Conservation (phyloP, 2,797 vertebrate genomes). For the Pipistrellus kuhlii region DNA sequence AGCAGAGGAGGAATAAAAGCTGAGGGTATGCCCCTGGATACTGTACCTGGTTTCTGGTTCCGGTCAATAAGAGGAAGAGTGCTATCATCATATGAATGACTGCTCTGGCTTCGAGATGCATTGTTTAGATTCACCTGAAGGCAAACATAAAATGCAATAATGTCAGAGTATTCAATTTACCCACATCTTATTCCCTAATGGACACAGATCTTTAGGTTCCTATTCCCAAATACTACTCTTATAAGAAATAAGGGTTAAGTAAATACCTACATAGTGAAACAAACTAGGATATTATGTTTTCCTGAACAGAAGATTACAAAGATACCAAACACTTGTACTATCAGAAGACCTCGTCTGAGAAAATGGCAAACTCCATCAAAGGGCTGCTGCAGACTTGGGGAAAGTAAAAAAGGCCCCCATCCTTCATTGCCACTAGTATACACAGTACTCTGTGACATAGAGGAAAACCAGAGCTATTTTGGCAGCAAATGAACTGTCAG, state of each 20-base stretch:
- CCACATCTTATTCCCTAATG: not conserved
- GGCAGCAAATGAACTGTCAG: not conserved
- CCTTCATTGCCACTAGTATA: not conserved
- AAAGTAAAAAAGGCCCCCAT: not conserved
- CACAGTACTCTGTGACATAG: not conserved
- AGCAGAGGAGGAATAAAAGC: not conserved
- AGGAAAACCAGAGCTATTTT: not conserved
- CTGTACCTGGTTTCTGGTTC: conserved; percentile 90
- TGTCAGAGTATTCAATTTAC: not conserved
- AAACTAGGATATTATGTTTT: not conserved
- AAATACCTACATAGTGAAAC: not conserved
- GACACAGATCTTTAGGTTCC: not conserved
- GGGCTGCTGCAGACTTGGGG: no score
- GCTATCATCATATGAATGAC: conserved; percentile 96
- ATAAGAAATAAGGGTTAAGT: not conserved
- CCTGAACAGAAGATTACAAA: not conserved
- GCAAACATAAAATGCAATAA: conserved; percentile 8
- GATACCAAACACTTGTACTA: not conserved
- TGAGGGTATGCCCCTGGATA: not conserved
- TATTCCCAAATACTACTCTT: not conserved
- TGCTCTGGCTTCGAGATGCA: conserved; percentile 88
- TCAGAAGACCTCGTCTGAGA: not conserved
- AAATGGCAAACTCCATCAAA: not conserved
- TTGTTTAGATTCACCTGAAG: conserved; percentile 92
- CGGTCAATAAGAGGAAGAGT: conserved; percentile 96